Conservation (phyloP, 2,113 vertebrate species). For the Chaetura pelagica region DNA sequence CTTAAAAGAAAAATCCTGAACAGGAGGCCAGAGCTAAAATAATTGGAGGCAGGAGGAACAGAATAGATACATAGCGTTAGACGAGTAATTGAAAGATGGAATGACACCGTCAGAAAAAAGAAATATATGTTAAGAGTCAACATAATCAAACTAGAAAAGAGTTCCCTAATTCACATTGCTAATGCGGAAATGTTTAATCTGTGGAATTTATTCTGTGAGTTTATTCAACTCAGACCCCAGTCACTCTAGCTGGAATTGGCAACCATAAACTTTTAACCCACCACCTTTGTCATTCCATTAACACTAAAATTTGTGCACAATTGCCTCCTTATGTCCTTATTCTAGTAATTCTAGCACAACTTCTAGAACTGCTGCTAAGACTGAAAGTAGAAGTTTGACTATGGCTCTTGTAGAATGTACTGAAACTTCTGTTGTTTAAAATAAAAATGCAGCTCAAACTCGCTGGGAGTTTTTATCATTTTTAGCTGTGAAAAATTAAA, state of each 20-base stretch:
- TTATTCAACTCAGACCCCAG: background rate
- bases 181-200: background rate
- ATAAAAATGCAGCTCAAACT: background rate
- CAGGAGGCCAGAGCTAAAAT: background rate
- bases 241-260: background rate
- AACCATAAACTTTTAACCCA: background rate
- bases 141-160: background rate
- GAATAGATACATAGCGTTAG: background rate
- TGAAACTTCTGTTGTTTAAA: background rate
- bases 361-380: background rate
- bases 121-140: background rate
- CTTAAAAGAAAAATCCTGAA: background rate
- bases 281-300: background rate
- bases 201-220: background rate
- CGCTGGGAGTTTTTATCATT: background rate
- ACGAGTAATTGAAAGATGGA: background rate
- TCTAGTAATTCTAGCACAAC: background rate
- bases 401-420: background rate
- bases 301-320: background rate
- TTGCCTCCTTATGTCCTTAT: background rate
- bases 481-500: conserved; percentile 1
- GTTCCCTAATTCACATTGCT: background rate
- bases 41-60: background rate
- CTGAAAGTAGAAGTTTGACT: background rate
- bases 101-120: background rate